Base-by-base conservation (phyloP, 2,113 vertebrate genomes). In the Oncorhynchus nerka region DNA sequence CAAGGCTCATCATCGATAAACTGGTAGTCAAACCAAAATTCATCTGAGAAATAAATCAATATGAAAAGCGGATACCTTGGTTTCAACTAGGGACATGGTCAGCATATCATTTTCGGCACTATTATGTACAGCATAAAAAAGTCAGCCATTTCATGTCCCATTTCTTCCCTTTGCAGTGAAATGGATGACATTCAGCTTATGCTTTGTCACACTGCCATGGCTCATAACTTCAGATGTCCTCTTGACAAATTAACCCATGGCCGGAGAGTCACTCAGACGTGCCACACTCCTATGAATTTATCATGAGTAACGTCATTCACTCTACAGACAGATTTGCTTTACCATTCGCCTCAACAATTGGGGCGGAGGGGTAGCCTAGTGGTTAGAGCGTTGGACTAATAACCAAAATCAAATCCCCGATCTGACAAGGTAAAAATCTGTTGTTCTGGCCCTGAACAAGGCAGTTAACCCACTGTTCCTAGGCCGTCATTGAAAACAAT, bases 171-270 rank as follows among this genome's bases (percentile, higher is more conserved):
- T 66, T 45, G 55, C 71, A 75, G 57, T 55, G 77, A 80, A 78
- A 83, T 69, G 87, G 83, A 15, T 89, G 84, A 88, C 86, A 87
- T 87, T 84, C 75, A 11, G 39, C 39, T 45, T 45, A 9, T 83
- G 83, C 89, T 82, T 81, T 77, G 86, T 88, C 88, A 88, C 77
- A 73, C 78, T 69, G 74, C 81, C 85, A 79, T 83, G 75, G 64
- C 79, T 81, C 81, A 48, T 75, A 68, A 81, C 85, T 84, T 16
- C 75, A 65, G 82, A 75, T 71, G 86, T 85, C 84, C 88, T 89
- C 90, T 82, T 89, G 86, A 90, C 90, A 86, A 88, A 91, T 90
- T 86, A 89, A 87, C 85, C 89, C 71, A 61, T 48, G 48, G 34
- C 86, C 88, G 20, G 3, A 77, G 79, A 91, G 86, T 83, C 86